phyloP scores from a whole-genome alignment of 2,888 invertebrate genomes.

The Noctua janthina region DNA sequence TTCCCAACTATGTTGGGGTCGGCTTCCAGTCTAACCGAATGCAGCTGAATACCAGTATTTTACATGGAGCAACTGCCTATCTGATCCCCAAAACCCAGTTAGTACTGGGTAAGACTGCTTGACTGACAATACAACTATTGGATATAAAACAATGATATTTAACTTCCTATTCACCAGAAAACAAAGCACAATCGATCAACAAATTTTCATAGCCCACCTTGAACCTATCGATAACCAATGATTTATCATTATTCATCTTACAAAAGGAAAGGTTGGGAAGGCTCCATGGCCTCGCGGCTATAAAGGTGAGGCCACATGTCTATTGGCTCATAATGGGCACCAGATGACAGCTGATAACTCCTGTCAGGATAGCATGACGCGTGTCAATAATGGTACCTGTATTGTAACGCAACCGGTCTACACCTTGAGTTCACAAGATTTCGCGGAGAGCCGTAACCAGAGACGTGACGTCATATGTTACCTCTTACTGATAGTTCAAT shows the following conservation, averaged over 20 bases:
- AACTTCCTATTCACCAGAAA: slow-evolving; percentile 56
- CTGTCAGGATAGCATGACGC: slow-evolving; percentile 59
- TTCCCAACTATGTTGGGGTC: not conserved
- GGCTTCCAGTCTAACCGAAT: not conserved
- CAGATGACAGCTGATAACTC: slow-evolving; percentile 86
- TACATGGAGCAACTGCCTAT: too few relatives aligned
- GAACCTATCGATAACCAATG: slow-evolving; percentile 76
- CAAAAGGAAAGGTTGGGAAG: slow-evolving; percentile 79
- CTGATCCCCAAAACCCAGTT: too few relatives aligned
- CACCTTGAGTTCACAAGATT: slow-evolving; percentile 50
- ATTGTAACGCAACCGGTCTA: slow-evolving; percentile 51
- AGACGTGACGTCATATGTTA: slow-evolving; percentile 43
- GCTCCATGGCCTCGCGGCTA: slow-evolving; percentile 77
- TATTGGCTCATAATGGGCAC: slow-evolving; percentile 82
- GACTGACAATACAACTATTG: slow-evolving; percentile 7
- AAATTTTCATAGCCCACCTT: slow-evolving; percentile 72
- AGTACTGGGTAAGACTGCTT: not conserved
- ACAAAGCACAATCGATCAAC: slow-evolving; percentile 73
- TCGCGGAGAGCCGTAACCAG: slow-evolving; percentile 42
- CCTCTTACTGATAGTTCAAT: slow-evolving; percentile 55
- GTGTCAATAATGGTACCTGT: slow-evolving; percentile 53
- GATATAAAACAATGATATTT: slow-evolving; percentile 58
- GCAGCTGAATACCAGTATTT: too few relatives aligned
- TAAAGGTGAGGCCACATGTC: slow-evolving; percentile 82
- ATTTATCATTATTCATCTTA: slow-evolving; percentile 71